phyloP scores from a whole-genome alignment of 2,888 invertebrate genomes.

The Cerastis rubricosa region DNA sequence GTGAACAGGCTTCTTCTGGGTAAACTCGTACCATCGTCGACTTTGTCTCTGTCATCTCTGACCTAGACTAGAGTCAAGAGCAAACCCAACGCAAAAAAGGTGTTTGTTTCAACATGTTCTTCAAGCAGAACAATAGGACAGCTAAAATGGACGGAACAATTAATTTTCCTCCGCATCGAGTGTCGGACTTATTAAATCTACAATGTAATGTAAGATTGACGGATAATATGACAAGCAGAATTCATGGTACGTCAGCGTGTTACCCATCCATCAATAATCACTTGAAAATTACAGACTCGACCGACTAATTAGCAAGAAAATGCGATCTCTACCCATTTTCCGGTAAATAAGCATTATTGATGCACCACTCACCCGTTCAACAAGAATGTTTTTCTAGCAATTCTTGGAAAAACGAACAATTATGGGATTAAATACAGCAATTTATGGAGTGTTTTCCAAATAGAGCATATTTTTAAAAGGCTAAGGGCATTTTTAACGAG shows the following conservation, averaged over 20 bases:
- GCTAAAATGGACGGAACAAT: constrained; percentile 55
- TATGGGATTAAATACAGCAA: constrained; percentile 51
- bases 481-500: constrained; percentile 49
- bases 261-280: constrained; percentile 42
- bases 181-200: constrained; percentile 36
- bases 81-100: no score
- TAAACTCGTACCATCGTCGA: no score
- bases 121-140: constrained; percentile 51
- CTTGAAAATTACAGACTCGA: constrained; percentile 70
- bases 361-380: constrained; percentile 46
- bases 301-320: constrained; percentile 77
- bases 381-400: constrained; percentile 55
- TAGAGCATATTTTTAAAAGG: constrained; percentile 53
- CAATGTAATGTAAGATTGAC: constrained; percentile 33
- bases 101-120: constrained; percentile 31
- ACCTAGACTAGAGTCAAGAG: no score
- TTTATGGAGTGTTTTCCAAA: constrained; percentile 53
- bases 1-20: no score
- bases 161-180: constrained; percentile 35
- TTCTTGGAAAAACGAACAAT: constrained; percentile 63
- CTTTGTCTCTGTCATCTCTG: no score
- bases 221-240: constrained; percentile 48
- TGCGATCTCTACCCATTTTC: constrained; percentile 79
- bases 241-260: constrained; percentile 39
- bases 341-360: constrained; percentile 78